These are phyloP conservation scores for Anodontia alba DNA, from an alignment of 2,888 invertebrate genomes.

Conservation along the genomic window DNA sequence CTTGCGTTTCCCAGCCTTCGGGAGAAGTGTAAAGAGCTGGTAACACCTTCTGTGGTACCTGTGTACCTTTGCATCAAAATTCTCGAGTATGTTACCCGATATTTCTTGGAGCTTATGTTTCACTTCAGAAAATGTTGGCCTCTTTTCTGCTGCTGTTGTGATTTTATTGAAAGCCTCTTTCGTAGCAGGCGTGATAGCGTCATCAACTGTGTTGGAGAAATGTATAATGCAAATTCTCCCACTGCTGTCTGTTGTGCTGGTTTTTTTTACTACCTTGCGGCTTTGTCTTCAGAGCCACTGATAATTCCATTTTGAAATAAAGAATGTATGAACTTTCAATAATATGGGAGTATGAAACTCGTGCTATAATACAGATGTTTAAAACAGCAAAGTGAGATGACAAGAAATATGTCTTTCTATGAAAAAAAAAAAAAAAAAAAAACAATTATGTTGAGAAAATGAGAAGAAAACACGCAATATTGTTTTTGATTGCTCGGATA, in stretches of 20 bases:
- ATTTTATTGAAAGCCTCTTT: neutral
- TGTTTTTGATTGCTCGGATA: too few relatives aligned
- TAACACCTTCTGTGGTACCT: slow-evolving; percentile 23
- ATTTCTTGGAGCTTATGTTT: slow-evolving; percentile 5
- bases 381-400: too few relatives aligned
- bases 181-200: neutral
- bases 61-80: neutral
- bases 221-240: neutral
- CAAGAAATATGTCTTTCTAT: too few relatives aligned
- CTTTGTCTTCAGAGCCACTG: too few relatives aligned
- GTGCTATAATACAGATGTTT: too few relatives aligned
- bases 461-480: too few relatives aligned
- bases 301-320: too few relatives aligned
- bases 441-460: too few relatives aligned
- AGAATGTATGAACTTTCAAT: too few relatives aligned
- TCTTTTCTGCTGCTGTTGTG: neutral
- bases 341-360: too few relatives aligned
- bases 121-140: neutral
- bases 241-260: neutral
- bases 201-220: neutral
- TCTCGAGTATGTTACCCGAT: neutral
- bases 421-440: too few relatives aligned
- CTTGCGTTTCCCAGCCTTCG: neutral
- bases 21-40: slow-evolving; percentile 6
- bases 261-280: too few relatives aligned